Percentiles rank a stretch among this genome's conserved stretches.
These are phyloP conservation scores for Ametastegia equiseti DNA, from an alignment of 2,888 invertebrate species.

Conservation along the genomic window DNA sequence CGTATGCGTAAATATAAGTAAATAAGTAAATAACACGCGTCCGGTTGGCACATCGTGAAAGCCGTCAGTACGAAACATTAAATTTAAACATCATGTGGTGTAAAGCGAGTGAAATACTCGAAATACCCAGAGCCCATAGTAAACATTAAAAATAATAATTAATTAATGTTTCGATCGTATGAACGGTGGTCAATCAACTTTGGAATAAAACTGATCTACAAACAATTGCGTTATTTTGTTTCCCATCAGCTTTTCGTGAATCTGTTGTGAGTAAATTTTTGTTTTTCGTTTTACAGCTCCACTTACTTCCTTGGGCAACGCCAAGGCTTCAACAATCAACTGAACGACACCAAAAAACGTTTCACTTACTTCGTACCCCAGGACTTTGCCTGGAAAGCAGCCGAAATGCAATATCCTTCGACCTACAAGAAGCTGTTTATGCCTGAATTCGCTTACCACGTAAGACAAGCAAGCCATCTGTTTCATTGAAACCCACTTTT, in stretches of 20 bases:
- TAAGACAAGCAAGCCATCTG: constrained; percentile 75
- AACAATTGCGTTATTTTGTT: too few species aligned
- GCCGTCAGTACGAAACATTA: neutral
- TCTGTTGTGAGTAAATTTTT: too few species aligned
- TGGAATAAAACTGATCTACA: too few species aligned
- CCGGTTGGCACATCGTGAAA: neutral
- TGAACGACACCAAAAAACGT: constrained; percentile 86
- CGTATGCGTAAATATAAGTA: neutral
- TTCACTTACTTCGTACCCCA: constrained; percentile 96
- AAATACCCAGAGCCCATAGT: neutral
- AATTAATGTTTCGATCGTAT: neutral
- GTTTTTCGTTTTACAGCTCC: constrained; percentile 79
- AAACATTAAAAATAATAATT: neutral
- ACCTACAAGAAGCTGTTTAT: constrained; percentile 91
- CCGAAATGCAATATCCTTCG: constrained; percentile 86
- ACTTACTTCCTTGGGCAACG: constrained; percentile 87
- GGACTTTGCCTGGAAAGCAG: constrained; percentile 92
- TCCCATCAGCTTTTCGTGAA: too few species aligned
- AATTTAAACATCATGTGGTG: neutral
- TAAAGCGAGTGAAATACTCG: neutral
- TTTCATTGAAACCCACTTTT: constrained; percentile 56
- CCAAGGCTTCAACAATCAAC: constrained; percentile 86
- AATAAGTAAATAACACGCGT: neutral
- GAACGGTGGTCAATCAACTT: neutral
- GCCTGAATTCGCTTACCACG: constrained; percentile 88